These are phyloP conservation scores for Saccopteryx leptura DNA, from an alignment of 2,113 vertebrate species.

Conservation along the genomic window DNA sequence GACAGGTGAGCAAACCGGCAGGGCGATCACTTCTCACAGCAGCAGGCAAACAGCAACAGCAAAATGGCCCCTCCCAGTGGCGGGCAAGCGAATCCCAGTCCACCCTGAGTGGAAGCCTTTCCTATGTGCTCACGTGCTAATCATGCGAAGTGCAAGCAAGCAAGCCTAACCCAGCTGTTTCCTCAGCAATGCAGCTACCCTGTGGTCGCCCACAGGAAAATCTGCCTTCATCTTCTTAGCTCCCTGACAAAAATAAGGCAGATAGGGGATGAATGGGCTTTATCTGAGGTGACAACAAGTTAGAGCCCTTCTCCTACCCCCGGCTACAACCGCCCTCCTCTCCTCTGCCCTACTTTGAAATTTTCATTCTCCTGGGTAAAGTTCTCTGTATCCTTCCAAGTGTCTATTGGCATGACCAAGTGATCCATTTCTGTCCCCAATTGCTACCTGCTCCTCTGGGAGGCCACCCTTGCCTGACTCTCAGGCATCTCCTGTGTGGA, in stretches of 20 bases:
- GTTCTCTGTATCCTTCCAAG: background rate
- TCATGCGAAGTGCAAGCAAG: too few species aligned
- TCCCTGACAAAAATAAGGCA: background rate
- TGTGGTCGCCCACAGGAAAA: background rate
- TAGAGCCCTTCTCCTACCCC: background rate
- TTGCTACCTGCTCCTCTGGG: background rate
- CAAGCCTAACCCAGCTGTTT: too few species aligned
- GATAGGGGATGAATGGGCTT: background rate
- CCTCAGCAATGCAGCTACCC: background rate
- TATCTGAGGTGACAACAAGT: background rate
- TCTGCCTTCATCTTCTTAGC: background rate
- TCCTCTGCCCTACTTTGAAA: background rate
- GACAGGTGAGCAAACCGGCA: too few species aligned
- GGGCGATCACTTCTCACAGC: too few species aligned
- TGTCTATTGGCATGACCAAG: background rate
- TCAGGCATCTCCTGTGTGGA: background rate
- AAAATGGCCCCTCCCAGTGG: too few species aligned
- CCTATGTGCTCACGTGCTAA: too few species aligned
- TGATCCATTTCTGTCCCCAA: rapidly evolving
- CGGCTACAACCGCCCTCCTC: rapidly evolving
- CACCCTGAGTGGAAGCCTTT: too few species aligned
- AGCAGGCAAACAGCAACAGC: too few species aligned
- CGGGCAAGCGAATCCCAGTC: too few species aligned
- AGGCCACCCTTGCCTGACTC: background rate
- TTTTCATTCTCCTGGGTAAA: background rate